Percentiles rank a stretch among this genome's conserved stretches.
phyloP scores from a whole-genome alignment of 2,113 vertebrate genomes.

The Marcusenius ussheri region DNA sequence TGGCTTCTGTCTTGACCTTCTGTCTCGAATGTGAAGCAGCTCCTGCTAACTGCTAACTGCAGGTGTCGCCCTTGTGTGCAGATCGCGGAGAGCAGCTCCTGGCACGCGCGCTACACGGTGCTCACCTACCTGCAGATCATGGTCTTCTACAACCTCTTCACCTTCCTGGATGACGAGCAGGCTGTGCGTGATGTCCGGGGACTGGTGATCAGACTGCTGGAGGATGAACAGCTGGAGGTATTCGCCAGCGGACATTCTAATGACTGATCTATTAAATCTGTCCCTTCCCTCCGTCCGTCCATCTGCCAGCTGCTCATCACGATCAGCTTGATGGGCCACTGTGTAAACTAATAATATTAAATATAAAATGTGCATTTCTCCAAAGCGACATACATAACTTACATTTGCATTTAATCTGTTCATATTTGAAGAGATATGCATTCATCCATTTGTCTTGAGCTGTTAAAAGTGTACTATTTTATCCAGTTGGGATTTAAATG shows the following conservation, averaged over 20 bases:
- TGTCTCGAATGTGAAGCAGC: neutral
- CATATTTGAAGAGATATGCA: neutral
- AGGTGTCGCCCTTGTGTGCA: constrained; percentile 47
- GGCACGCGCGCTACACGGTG: constrained; percentile 90
- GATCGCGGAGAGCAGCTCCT: constrained; percentile 89
- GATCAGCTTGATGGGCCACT: neutral
- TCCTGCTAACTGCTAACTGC: neutral
- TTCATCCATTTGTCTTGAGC: neutral
- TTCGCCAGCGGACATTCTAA: constrained; percentile 7
- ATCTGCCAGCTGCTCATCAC: neutral
- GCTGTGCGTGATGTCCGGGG: constrained; percentile 73
- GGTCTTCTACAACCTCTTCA: constrained; percentile 98
- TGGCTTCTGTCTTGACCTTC: neutral
- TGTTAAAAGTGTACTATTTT: neutral
- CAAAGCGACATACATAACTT: neutral
- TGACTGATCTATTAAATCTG: neutral
- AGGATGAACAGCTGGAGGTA: constrained; percentile 95
- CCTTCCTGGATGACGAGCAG: constrained; percentile 78
- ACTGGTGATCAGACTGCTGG: constrained; percentile 77
- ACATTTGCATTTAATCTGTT: neutral
- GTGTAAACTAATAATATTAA: neutral
- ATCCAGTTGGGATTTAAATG: neutral
- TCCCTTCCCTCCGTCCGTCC: neutral
- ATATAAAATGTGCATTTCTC: neutral
- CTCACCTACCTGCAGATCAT: constrained; percentile 96